phyloP scores from a whole-genome alignment of 2,797 vertebrate genomes.

The Dromococcyx pavoninus region DNA sequence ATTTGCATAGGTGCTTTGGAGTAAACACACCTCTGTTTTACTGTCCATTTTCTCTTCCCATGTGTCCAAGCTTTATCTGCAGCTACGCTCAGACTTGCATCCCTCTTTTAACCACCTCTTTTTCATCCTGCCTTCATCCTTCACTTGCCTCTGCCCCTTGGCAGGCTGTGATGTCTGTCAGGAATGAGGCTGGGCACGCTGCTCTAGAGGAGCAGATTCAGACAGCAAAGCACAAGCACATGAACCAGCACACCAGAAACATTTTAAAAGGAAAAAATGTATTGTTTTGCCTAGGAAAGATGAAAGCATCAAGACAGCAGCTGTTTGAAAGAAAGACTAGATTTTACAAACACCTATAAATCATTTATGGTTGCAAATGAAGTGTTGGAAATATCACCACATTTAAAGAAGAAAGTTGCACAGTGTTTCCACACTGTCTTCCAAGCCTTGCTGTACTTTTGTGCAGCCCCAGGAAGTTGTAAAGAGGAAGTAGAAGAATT shows the following conservation, averaged over 20 bases:
- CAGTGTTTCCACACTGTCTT: background rate
- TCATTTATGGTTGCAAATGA: background rate
- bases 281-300: background rate
- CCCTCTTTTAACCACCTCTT: background rate
- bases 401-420: background rate
- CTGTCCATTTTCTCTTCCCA: background rate
- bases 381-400: rapidly evolving
- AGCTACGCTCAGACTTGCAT: rapidly evolving
- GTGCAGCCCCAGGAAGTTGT: background rate
- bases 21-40: background rate
- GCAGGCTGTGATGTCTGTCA: background rate
- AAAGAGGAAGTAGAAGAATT: background rate
- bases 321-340: background rate
- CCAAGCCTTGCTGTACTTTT: background rate
- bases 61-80: background rate
- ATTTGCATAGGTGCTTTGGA: background rate
- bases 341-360: background rate
- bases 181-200: background rate
- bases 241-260: background rate
- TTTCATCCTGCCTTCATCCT: background rate
- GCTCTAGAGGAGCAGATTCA: background rate
- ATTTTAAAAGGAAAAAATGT: background rate
- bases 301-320: background rate
- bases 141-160: background rate
- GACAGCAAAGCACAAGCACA: background rate